phyloP scores from a whole-genome alignment of 2,888 invertebrate genomes.

The Chrysolina oricalcia region DNA sequence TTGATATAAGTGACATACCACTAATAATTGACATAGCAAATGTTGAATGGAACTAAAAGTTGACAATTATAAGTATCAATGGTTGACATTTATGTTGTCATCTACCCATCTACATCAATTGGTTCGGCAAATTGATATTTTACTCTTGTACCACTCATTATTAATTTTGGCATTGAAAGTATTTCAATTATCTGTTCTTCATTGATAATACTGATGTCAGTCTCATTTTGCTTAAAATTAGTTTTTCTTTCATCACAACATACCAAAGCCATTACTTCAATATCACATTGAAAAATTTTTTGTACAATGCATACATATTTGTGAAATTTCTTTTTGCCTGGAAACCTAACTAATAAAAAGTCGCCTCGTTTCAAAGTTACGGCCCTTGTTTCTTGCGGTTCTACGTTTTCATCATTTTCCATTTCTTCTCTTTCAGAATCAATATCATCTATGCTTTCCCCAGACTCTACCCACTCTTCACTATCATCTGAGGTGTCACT shows the following conservation, averaged over 20 bases:
- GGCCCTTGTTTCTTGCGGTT: too few relatives aligned
- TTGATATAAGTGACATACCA: neutral
- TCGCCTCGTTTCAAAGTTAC: neutral
- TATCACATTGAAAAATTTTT: neutral
- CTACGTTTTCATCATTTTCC: too few relatives aligned
- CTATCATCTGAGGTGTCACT: too few relatives aligned
- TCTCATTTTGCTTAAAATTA: neutral
- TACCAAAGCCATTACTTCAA: neutral
- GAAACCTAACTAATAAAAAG: neutral
- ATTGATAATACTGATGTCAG: neutral
- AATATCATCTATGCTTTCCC: too few relatives aligned
- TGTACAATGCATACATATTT: neutral
- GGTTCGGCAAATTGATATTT: neutral
- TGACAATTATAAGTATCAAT: too few relatives aligned
- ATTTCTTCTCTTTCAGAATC: too few relatives aligned
- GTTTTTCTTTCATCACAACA: neutral
- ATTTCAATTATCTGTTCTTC: neutral
- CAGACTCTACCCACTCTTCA: too few relatives aligned
- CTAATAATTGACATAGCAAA: neutral
- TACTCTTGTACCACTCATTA: neutral
- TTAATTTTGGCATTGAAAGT: neutral
- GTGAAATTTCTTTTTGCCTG: neutral
- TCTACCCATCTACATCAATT: neutral
- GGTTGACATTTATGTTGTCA: neutral
- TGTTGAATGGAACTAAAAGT: too few relatives aligned